Evolutionary conservation across 2,113 vertebrate genomes (phyloP), one percentile per base, ranked within the genome.

Genomic region (Perccottus glenii): DNA sequence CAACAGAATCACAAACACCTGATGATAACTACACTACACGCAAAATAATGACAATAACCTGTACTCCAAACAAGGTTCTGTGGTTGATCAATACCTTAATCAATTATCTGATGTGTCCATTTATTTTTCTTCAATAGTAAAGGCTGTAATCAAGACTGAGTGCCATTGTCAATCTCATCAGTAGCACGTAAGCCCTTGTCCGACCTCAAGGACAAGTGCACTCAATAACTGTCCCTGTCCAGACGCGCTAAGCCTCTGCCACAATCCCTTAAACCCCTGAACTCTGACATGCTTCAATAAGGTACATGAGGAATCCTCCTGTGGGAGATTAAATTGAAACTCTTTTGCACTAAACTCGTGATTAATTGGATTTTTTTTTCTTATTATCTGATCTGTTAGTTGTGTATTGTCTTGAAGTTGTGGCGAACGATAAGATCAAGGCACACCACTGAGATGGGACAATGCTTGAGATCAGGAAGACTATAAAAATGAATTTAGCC

Each of bases 181-280:
- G 80, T 71, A 40, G 67, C 82, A 81, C 81, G 60, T 85, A 90
- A 88, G 88, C 87, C 89, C 79, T 87, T 77, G 83, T 87, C 87
- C 77, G 81, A 89, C 88, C 86, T 86, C 86, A 91, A 90, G 88
- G 90, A 91, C 86, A 85, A 89, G 87, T 77, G 86, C 87, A 91
- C 90, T 91, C 90, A 91, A 91, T 91, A 91, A 86, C 86, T 89
- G 90, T 91, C 87, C 79, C 80, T 82, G 86, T 90, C 87, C 90
- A 89, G 90, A 91, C 78, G 50, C 61, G 64, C 79, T 91, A 89
- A 91, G 88, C 90, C 82, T 72, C 67, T 75, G 64, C 79, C 67
- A 73, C 90, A 89, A 91, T 90, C 90, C 90, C 81, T 90, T 91
- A 89, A 91, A 89, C 82, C 90, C 82, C 82, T 81, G 85, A 90